Evolutionary conservation across 2,113 vertebrate genomes (phyloP).

Genomic region (Anarhynchus alexandrinus): DNA sequence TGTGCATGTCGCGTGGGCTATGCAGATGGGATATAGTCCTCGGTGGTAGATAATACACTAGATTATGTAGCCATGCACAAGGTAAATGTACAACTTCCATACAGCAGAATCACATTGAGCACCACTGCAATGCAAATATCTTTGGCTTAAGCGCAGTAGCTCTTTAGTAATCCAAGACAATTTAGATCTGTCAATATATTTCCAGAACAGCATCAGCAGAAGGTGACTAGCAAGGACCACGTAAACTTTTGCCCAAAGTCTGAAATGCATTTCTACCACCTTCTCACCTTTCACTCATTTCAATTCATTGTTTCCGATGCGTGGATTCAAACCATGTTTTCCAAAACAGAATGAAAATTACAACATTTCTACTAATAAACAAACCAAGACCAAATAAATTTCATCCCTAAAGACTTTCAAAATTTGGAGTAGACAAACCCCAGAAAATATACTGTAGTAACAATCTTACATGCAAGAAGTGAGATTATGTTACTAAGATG

Average conservation of each 20-base stretch:
- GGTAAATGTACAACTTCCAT: background rate
- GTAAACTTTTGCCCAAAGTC: background rate
- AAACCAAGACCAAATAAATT: background rate
- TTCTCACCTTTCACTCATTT: background rate
- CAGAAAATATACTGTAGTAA: background rate
- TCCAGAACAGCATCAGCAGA: background rate
- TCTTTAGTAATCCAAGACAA: background rate
- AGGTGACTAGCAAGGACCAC: background rate
- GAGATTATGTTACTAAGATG: background rate
- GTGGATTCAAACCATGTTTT: background rate
- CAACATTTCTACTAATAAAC: background rate
- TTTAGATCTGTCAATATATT: background rate
- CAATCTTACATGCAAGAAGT: background rate
- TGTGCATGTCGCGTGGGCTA: background rate
- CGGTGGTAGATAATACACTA: background rate
- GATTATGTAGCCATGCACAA: background rate
- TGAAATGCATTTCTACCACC: background rate
- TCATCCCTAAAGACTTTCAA: background rate
- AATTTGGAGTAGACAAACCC: background rate
- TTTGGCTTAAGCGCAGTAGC: background rate
- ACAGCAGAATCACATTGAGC: background rate
- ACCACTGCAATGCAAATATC: background rate
- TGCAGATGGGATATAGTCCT: background rate
- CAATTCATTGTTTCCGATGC: background rate
- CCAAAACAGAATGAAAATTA: background rate